These are phyloP conservation scores for Agapornis canus DNA, from an alignment of 2,797 vertebrate species.

Conservation along the genomic window DNA sequence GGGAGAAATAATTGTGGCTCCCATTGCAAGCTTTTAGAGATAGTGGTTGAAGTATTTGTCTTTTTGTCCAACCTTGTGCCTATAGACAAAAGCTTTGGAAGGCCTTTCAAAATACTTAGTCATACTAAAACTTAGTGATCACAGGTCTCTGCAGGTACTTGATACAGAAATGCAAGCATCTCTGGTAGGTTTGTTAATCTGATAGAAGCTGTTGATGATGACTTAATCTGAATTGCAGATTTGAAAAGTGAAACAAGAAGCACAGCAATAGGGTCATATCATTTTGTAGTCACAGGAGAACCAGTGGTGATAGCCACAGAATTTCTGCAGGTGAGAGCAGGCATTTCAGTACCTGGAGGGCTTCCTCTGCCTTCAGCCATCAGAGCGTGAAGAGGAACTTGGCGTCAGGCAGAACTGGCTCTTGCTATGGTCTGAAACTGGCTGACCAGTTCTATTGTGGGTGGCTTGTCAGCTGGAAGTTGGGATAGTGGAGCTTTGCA, in stretches of 20 bases:
- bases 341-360: not conserved
- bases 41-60: not conserved
- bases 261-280: not conserved
- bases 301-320: not conserved
- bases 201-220: not conserved
- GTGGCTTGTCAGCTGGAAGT: not conserved
- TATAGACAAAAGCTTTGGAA: not conserved
- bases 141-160: not conserved
- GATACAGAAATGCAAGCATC: not conserved
- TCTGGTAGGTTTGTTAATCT: not conserved
- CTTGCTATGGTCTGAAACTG: not conserved
- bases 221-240: constrained; percentile 47
- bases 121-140: not conserved
- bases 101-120: not conserved
- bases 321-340: not conserved
- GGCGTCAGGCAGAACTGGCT: not conserved
- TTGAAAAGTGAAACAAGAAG: not conserved
- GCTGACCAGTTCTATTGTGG: not conserved
- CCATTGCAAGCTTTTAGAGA: not conserved
- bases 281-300: not conserved
- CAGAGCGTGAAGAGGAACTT: not conserved
- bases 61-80: not conserved
- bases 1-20: not conserved
- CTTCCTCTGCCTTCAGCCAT: not conserved
- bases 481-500: not conserved